Conservation (phyloP, 1,140 invertebrate species). For the Tetramorium parvispinum region DNA sequence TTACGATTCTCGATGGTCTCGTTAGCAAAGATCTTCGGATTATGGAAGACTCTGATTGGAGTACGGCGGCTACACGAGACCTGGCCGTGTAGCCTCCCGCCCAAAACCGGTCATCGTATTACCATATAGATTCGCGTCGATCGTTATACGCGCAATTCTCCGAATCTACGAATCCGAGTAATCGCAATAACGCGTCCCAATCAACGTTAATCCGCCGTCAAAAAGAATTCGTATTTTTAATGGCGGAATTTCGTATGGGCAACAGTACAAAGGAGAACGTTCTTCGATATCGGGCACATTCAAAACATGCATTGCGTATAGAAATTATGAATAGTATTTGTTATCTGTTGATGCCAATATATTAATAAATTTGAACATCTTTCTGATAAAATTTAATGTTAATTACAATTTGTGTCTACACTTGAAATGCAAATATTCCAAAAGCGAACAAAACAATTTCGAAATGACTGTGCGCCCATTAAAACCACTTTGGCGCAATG, state of each 20-base stretch:
- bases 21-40: slow-evolving; percentile 61
- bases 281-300: neutral
- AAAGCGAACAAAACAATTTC: slow-evolving; percentile 32
- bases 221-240: slow-evolving; percentile 56
- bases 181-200: slow-evolving; percentile 67
- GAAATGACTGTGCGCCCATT: slow-evolving; percentile 5
- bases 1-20: slow-evolving; percentile 59
- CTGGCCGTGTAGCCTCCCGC: slow-evolving; percentile 70
- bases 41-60: slow-evolving; percentile 71
- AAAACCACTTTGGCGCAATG: slow-evolving; percentile 18
- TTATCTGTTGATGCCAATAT: neutral
- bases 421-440: slow-evolving; percentile 12
- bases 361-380: slow-evolving; percentile 6
- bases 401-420: slow-evolving; percentile 28
- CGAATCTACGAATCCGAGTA: slow-evolving; percentile 70
- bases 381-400: slow-evolving; percentile 29
- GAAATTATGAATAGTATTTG: neutral
- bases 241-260: neutral
- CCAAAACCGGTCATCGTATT: slow-evolving; percentile 80
- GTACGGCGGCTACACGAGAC: slow-evolving; percentile 66
- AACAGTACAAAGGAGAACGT: neutral
- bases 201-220: slow-evolving; percentile 54
- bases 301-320: neutral
- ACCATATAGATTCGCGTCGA: slow-evolving; percentile 81
- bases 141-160: slow-evolving; percentile 57